These are phyloP conservation scores for Epsilonema sp. DNA, from an alignment of 2,888 invertebrate species.

Conservation along the genomic window DNA sequence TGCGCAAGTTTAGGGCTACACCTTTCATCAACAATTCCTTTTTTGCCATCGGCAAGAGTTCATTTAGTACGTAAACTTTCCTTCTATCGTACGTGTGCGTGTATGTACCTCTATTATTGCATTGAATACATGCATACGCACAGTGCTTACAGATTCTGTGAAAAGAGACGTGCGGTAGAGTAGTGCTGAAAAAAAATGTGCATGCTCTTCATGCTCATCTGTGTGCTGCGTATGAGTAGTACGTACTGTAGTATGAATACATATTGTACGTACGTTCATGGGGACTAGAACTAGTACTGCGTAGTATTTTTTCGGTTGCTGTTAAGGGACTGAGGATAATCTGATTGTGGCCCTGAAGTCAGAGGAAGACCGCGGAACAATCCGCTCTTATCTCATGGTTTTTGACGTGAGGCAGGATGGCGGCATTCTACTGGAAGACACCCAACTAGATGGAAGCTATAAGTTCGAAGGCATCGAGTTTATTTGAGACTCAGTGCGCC, in stretches of 20 bases:
- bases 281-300: neutral
- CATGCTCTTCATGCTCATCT: neutral
- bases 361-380: constrained; percentile 68
- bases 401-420: constrained; percentile 59
- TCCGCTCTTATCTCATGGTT: constrained; percentile 63
- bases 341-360: constrained; percentile 79
- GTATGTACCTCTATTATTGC: too few species aligned
- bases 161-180: too few species aligned
- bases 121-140: too few species aligned
- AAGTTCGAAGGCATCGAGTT: constrained; percentile 93
- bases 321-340: constrained; percentile 49
- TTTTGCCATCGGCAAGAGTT: too few species aligned
- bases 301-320: neutral
- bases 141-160: too few species aligned
- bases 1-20: too few species aligned
- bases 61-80: too few species aligned
- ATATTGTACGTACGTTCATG: too few species aligned
- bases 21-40: too few species aligned
- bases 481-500: too few species aligned
- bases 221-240: neutral
- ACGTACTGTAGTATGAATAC: neutral
- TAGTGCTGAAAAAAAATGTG: too few species aligned
- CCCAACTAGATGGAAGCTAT: constrained; percentile 47
- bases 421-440: constrained; percentile 53
- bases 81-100: too few species aligned